Evolutionary conservation across 2,888 invertebrate genomes (phyloP), one percentile per base, ranked within the genome.

Genomic region (Volucella bombylans): DNA sequence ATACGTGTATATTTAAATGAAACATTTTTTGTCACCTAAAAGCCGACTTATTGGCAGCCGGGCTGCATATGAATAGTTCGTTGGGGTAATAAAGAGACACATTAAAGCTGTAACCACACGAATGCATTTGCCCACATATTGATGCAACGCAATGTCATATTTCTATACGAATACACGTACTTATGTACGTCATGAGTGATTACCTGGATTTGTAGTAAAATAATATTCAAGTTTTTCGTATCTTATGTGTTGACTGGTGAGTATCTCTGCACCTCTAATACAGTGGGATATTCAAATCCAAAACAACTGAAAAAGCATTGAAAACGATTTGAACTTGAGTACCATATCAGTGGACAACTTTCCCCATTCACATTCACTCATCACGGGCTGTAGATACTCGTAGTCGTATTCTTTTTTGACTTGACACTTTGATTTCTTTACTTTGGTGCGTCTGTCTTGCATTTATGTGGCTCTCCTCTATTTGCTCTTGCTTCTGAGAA

Each of bases 251-350:
- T 64, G 52, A 41, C 11, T 18, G 8, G 15, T 12, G 18, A 49
- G 18, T 43, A 43, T 31, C 54, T 73, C 71, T 61, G 41, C 71
- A 52, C 57, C 61, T 50, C 4, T 41, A 3, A 41, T 15, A 64
- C 54, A 52, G 45, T 41, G 15, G 11, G 18, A 10, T 18, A 31
- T 12, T 43, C 9, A 31, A 15, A 10, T 18, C 23, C n/a, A 12
- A n/a, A 38, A 23, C 38, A 23, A 14, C 55, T 11, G 18, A 43
- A 68, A 39, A 50, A 39, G 62, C 79, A 49, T 78, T 79, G 68
- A 82, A 79, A 68, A 52, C 45, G 47, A 57, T 78, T 57, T 80
- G 74, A 76, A 83, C 83, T 80, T 83, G 64, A 69, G 57, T 65
- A 49, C 50, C 57, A 68, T 57, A 67, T 79, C 57, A 15, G 73